Conservation (phyloP, 2,888 invertebrate species). For the Argyresthia albistria region DNA sequence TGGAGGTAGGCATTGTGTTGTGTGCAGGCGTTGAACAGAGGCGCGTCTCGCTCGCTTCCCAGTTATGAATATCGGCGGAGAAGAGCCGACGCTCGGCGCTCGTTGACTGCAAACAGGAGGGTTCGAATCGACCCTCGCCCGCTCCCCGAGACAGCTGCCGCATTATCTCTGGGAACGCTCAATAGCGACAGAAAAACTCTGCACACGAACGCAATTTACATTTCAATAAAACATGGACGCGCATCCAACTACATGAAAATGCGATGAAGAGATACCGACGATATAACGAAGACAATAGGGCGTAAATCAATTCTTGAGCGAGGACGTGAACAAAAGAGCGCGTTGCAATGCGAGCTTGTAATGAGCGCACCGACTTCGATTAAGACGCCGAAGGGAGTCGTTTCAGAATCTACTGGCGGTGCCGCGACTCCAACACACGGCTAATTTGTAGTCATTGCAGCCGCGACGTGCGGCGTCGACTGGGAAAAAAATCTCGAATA, state of each 20-base stretch:
- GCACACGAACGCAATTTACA: constrained; percentile 29
- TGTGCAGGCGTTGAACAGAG: constrained; percentile 1
- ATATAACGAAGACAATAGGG: constrained; percentile 37
- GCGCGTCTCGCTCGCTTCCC: constrained; percentile 19
- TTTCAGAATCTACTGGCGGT: constrained; percentile 27
- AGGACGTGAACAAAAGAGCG: constrained; percentile 37
- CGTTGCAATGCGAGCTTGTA: constrained; percentile 21
- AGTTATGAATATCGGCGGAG: constrained; percentile 25
- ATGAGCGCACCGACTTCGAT: constrained; percentile 36
- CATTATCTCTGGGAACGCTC: constrained; percentile 37
- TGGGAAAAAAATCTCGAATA: constrained; percentile 16
- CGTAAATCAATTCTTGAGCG: constrained; percentile 52
- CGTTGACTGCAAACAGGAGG: constrained; percentile 46
- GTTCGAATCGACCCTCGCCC: constrained; percentile 8
- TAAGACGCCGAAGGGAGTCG: constrained; percentile 37
- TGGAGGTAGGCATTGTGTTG: constrained; percentile 27
- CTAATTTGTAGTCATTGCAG: constrained; percentile 48
- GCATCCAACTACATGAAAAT: constrained; percentile 5
- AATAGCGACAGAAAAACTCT: constrained; percentile 23
- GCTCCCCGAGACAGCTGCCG: constrained; percentile 39
- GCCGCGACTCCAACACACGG: constrained; percentile 15
- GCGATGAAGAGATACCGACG: constrained; percentile 17
- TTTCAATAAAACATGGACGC: constrained; percentile 35
- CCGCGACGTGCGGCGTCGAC: constrained; percentile 18
- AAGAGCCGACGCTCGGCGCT: constrained; percentile 21